Evolutionary conservation across 2,797 vertebrate genomes (phyloP).

Genomic region (Pantherophis vulpinus): DNA sequence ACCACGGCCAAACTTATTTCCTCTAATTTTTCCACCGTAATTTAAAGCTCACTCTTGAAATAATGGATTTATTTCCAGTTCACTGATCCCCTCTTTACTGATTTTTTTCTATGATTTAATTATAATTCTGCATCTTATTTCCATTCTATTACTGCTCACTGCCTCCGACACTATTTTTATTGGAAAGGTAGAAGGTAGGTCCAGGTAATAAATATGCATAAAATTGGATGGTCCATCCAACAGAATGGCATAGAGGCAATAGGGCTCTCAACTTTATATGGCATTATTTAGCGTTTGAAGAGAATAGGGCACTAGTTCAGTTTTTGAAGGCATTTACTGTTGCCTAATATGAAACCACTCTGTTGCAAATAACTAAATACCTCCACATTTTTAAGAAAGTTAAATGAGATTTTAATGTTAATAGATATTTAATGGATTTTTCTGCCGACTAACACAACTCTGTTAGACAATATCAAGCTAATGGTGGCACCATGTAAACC

Average conservation of each 20-base stretch:
- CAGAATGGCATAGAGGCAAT: background rate
- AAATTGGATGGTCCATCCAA: background rate
- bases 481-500: background rate
- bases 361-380: slow-evolving; percentile 40
- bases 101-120: background rate
- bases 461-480: slow-evolving; percentile 7
- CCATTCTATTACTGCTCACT: background rate
- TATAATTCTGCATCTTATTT: background rate
- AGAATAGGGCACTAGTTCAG: background rate
- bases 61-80: background rate
- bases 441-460: slow-evolving; percentile 12
- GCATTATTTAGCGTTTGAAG: slow-evolving; percentile 22
- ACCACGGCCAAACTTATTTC: background rate
- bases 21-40: background rate
- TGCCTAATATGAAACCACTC: slow-evolving; percentile 30
- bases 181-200: background rate
- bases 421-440: slow-evolving; percentile 38
- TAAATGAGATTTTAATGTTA: slow-evolving; percentile 50
- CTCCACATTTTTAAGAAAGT: slow-evolving; percentile 12
- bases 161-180: background rate
- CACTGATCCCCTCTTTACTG: background rate
- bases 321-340: slow-evolving; percentile 15
- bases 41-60: background rate
- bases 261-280: slow-evolving; percentile 13
- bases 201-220: background rate